Percentiles rank a stretch among this genome's conserved stretches.
Evolutionary conservation across 2,113 vertebrate species (phyloP).

Genomic region (Tachycineta bicolor): DNA sequence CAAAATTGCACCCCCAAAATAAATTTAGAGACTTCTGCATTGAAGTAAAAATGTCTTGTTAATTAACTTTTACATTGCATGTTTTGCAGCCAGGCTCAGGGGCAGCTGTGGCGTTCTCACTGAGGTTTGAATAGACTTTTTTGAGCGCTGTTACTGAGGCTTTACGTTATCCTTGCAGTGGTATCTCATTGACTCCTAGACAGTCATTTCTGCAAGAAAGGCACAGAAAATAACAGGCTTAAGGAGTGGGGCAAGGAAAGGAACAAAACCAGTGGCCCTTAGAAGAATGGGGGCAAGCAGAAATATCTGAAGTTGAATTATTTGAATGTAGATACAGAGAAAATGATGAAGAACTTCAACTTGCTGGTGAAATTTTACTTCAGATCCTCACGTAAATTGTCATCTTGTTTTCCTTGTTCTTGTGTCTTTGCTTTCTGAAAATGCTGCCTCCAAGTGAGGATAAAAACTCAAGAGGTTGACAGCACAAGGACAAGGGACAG

Average conservation of each 20-base stretch:
- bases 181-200: fast-evolving
- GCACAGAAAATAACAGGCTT: background rate
- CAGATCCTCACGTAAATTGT: background rate
- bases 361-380: background rate
- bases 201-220: background rate
- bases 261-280: background rate
- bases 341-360: background rate
- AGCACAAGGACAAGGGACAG: background rate
- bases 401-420: fast-evolving
- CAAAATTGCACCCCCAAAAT: background rate
- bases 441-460: background rate
- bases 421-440: background rate
- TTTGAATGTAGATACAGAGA: background rate
- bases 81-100: background rate
- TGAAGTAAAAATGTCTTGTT: background rate
- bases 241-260: background rate
- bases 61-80: background rate
- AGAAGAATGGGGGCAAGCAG: background rate
- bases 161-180: background rate
- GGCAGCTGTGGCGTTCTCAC: background rate
- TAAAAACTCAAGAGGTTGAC: background rate
- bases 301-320: background rate
- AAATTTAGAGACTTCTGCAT: background rate
- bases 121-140: background rate
- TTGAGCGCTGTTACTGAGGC: background rate